phyloP scores from a whole-genome alignment of 2,113 vertebrate species.

The Casuarius casuarius region DNA sequence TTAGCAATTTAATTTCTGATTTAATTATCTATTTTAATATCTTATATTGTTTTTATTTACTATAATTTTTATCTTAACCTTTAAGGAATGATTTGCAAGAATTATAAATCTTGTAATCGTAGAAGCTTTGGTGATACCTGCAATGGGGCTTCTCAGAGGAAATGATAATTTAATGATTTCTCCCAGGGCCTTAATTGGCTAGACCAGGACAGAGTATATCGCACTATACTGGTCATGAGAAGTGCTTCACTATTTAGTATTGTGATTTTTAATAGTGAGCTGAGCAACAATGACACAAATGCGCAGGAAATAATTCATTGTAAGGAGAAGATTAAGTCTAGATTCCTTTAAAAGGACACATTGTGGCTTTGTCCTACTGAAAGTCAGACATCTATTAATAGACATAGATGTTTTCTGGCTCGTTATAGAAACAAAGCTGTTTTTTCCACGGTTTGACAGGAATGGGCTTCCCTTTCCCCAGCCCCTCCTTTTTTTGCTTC shows the following conservation, averaged over 20 bases:
- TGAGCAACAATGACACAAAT: not conserved
- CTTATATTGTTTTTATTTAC: not conserved
- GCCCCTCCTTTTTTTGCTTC: accelerated
- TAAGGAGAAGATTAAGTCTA: not conserved
- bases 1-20: not conserved
- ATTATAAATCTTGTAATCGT: not conserved
- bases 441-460: not conserved
- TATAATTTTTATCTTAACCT: not conserved
- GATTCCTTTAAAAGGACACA: not conserved
- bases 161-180: not conserved
- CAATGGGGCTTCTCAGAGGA: not conserved
- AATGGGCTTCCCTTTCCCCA: not conserved
- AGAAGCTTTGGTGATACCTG: not conserved
- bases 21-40: not conserved
- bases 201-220: not conserved
- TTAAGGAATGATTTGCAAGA: not conserved
- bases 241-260: not conserved
- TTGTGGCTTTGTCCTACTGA: not conserved
- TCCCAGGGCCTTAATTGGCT: not conserved
- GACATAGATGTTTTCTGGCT: not conserved
- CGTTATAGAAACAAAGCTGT: not conserved
- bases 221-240: not conserved
- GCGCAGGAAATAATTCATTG: not conserved
- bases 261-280: not conserved
- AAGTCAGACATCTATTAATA: slow-evolving; percentile 2